A percentile compares a stretch with the other conserved stretches of the same genome.
Evolutionary conservation across 2,113 vertebrate species (phyloP).

Genomic region (Donacobius atricapilla): DNA sequence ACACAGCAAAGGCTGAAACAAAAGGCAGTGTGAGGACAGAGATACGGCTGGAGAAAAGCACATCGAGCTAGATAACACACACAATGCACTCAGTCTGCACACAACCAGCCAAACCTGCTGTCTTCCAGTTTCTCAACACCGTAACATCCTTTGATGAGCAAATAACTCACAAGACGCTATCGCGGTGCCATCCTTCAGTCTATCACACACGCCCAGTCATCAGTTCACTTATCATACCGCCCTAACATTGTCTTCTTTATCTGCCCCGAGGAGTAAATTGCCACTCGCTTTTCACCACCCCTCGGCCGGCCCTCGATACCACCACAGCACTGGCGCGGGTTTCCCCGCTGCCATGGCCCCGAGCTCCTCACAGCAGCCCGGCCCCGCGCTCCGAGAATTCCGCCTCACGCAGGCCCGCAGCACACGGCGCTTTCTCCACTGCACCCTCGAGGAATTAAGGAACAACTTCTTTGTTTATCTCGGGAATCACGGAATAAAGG

Average conservation of each 20-base stretch:
- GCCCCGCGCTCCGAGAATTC: background rate
- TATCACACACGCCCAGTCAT: background rate
- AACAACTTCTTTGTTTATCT: background rate
- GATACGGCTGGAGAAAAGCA: background rate
- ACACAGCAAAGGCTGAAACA: background rate
- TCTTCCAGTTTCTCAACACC: background rate
- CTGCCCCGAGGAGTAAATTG: background rate
- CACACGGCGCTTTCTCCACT: background rate
- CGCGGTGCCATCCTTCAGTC: background rate
- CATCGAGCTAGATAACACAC: background rate
- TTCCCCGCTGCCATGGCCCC: background rate
- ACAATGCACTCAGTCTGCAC: background rate
- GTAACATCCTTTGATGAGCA: background rate
- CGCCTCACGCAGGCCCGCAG: background rate
- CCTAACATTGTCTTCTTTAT: background rate
- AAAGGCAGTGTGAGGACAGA: background rate
- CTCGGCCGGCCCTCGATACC: background rate
- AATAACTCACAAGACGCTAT: background rate
- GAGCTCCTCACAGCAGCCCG: background rate
- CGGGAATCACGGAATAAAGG: rapidly evolving
- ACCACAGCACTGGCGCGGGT: rapidly evolving
- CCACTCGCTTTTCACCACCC: background rate
- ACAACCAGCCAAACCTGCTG: background rate
- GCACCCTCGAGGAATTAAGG: background rate
- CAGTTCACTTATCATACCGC: background rate